Conservation (phyloP, 2,888 invertebrate genomes). For the Adelognathus sp. region DNA sequence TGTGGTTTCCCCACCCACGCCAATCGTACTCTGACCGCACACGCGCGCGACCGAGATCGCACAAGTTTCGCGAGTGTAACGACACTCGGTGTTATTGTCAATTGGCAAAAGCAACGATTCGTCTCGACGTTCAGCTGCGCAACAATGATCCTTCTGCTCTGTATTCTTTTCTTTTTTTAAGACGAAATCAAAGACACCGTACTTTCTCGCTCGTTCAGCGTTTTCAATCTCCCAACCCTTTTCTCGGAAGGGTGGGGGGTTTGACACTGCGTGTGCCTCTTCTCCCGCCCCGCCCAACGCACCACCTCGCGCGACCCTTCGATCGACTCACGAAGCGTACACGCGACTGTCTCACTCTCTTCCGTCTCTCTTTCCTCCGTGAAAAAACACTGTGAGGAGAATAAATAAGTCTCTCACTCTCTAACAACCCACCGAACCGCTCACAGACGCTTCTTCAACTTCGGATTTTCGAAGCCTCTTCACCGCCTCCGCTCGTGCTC, state of each 20-base stretch:
- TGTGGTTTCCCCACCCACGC: conserved; percentile 31
- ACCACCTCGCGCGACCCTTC: conserved; percentile 53
- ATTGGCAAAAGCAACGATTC: too few relatives aligned
- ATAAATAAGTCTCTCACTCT: too few relatives aligned
- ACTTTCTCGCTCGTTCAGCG: conserved; percentile 20
- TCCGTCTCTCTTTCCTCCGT: too few relatives aligned
- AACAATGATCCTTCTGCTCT: neutral
- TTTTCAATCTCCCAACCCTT: conserved; percentile 35
- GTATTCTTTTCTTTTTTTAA: neutral
- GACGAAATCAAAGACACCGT: too few relatives aligned
- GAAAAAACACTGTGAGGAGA: too few relatives aligned
- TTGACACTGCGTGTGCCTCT: conserved; percentile 40
- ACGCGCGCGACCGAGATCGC: neutral
- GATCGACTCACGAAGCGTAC: conserved; percentile 46
- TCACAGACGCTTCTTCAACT: too few relatives aligned
- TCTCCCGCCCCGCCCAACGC: conserved; percentile 56
- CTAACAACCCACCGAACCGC: too few relatives aligned
- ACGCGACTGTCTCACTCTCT: conserved; percentile 9
- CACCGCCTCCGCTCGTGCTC: neutral
- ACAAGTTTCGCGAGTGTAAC: conserved; percentile 18
- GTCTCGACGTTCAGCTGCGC: too few relatives aligned
- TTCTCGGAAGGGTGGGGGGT: conserved; percentile 5
- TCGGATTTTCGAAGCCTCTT: too few relatives aligned
- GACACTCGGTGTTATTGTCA: conserved; percentile 16
- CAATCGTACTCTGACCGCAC: neutral